A percentile compares a stretch with the other conserved stretches of the same genome.
phyloP scores from a whole-genome alignment of 2,888 invertebrate genomes.

The Nomada flava region DNA sequence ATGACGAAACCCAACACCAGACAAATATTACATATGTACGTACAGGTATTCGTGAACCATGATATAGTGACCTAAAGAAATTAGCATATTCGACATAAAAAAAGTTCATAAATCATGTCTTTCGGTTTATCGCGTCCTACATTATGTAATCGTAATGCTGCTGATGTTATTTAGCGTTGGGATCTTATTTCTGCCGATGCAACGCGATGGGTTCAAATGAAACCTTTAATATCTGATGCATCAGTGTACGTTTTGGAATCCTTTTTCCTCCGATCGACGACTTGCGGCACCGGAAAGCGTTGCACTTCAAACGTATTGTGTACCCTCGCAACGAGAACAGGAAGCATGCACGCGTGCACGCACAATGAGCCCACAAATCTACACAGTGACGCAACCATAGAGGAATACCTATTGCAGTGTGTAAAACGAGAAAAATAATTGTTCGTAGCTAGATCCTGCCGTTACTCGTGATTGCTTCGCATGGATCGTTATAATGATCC shows the following conservation, averaged over 20 bases:
- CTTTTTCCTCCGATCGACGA: background rate
- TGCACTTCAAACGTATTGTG: slow-evolving; percentile 35
- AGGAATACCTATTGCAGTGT: slow-evolving; percentile 63
- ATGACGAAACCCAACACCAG: slow-evolving; percentile 4
- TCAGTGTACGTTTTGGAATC: background rate
- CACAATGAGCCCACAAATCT: slow-evolving; percentile 67
- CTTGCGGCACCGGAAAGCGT: slow-evolving; percentile 42
- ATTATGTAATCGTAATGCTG: too few relatives aligned
- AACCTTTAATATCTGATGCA: background rate
- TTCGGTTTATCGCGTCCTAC: too few relatives aligned
- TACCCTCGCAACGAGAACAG: slow-evolving; percentile 64
- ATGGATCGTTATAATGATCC: background rate
- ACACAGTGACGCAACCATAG: slow-evolving; percentile 66
- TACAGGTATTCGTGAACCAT: background rate
- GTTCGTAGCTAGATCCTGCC: background rate
- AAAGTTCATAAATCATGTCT: too few relatives aligned
- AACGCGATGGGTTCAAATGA: background rate
- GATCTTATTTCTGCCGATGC: too few relatives aligned
- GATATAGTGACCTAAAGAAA: background rate
- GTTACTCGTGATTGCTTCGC: background rate
- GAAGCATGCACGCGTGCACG: slow-evolving; percentile 70
- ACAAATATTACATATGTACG: background rate
- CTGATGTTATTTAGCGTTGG: too few relatives aligned
- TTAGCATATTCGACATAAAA: too few relatives aligned
- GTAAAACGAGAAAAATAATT: slow-evolving; percentile 26